Evolutionary conservation across 2,888 invertebrate genomes (phyloP), one percentile per base, ranked within the genome.

Genomic region (Drosophila percnosoma): DNA sequence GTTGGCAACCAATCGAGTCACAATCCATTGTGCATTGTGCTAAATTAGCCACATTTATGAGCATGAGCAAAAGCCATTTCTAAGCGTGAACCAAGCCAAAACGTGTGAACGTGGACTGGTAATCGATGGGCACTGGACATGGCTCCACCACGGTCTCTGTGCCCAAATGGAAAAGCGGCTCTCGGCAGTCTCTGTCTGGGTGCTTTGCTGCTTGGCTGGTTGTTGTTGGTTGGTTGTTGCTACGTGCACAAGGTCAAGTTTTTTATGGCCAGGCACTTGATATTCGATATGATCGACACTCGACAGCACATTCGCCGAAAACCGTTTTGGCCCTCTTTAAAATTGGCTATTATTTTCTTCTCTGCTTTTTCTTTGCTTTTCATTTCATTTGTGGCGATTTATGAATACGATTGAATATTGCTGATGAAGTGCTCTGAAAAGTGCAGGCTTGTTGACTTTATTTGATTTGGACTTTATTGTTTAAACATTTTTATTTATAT

Each of bases 241-340:
- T 75, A 87, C 89, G 87, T 87, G 87, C 89, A 82, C 89, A 87
- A 87, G 87, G 87, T 87, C 87, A 87, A 85, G 85, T 89, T 82
- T 85, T 89, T 89, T 86, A 89, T 87, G 89, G 87, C 70, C 83
- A 73, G 77, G 45, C 89, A 88, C 89, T 84, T 84, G 87, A 84
- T 78, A 86, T 80, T 75, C 68, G 80, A 84, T 86, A 86, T 80
- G 83, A 86, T 88, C 75, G 75, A 73, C 69, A 71, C 61, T 51
- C 52, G 34, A 57, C 51, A 42, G 54, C 73, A 61, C 52, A 42
- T 24, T 33, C 24, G 33, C 29, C 24, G 13, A 29, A 27, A 73
- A 49, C 59, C 66, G 66, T 76, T 73, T 75, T 75, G 62, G 66
- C 58, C 75, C 67, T 63, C 73, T 78, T 68, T 73, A 49, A 38